Evolutionary conservation across 2,797 vertebrate species (phyloP).

Genomic region (Hypotaenidia okinawae): DNA sequence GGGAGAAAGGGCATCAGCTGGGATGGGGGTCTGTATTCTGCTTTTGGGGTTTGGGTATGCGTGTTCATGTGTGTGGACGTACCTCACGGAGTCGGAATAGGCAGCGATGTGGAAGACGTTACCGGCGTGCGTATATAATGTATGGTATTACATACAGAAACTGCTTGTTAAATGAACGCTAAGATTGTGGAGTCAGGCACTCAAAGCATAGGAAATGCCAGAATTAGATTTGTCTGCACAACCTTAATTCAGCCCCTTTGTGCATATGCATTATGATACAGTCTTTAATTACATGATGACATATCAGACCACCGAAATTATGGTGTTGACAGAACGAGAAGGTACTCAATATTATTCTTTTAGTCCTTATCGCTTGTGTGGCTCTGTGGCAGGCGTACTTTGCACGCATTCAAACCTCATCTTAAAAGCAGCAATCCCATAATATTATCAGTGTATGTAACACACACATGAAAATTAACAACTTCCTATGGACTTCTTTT

Average conservation of each 20-base stretch:
- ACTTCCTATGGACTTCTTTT: background rate
- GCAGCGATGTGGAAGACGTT: background rate
- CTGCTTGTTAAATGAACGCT: conserved; percentile 56
- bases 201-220: conserved; percentile 63
- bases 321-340: conserved; percentile 4
- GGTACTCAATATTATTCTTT: background rate
- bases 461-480: background rate
- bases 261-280: conserved; percentile 72
- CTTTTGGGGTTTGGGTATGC: background rate
- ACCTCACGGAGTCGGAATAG: background rate
- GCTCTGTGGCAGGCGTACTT: background rate
- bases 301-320: conserved; percentile 48
- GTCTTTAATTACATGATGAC: conserved; percentile 67
- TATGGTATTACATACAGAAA: conserved; percentile 19
- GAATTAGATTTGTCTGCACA: conserved; percentile 73
- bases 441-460: background rate
- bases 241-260: conserved; percentile 70
- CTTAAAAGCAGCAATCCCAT: background rate
- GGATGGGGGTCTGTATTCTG: background rate
- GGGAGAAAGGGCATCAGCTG: background rate
- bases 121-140: background rate
- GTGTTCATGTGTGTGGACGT: background rate
- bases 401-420: background rate
- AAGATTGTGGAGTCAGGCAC: conserved; percentile 70
- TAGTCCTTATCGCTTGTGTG: background rate